Evolutionary conservation across 2,888 invertebrate species (phyloP), one percentile per base, ranked within the genome.

Genomic region (Heliconius ethilla): DNA sequence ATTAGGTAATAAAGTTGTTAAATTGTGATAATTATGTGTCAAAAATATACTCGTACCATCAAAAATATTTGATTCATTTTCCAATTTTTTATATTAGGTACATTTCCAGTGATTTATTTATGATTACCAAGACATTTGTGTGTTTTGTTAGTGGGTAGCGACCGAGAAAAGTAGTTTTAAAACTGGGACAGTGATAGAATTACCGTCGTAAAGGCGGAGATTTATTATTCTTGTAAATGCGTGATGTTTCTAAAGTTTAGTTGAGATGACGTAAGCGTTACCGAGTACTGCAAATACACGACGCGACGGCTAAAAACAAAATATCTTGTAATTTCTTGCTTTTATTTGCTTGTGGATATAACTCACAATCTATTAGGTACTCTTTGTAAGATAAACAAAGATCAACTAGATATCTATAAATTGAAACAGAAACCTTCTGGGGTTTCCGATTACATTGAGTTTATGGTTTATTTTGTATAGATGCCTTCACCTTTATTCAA

Each of bases 141-240:
- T 62, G 55, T 76, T 72, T 72, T 72, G 72, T 75, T 75, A 62
- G 75, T 55, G 45, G 67, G 69, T 51, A 66, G 37, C 72, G 72
- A 72, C 59, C 37, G 59, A 72, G 72, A 72, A 78, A 75, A 77
- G 78, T 73, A 78, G 78, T 75, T 76, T 70, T 77, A 83, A 86
- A 89, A 85, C 86, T 86, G 81, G 85, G 83, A 84, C 87, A 86
- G 82, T 84, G 81, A 84, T 81, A 84, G 75, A 84, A 85, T 84
- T 81, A 85, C 79, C 82, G 82, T 86, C 86, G 85, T 87, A 86
- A 88, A 87, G 84, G 83, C 81, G 74, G 83, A 82, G 84, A 86
- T 85, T 85, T 84, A 86, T 83, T 86, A 84, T 84, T 86, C 84
- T 82, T 84, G 84, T 87, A 86, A 87, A 88, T 84, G 86, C 79